Conservation (phyloP, 2,113 vertebrate genomes). For the Fregetta grallaria region DNA sequence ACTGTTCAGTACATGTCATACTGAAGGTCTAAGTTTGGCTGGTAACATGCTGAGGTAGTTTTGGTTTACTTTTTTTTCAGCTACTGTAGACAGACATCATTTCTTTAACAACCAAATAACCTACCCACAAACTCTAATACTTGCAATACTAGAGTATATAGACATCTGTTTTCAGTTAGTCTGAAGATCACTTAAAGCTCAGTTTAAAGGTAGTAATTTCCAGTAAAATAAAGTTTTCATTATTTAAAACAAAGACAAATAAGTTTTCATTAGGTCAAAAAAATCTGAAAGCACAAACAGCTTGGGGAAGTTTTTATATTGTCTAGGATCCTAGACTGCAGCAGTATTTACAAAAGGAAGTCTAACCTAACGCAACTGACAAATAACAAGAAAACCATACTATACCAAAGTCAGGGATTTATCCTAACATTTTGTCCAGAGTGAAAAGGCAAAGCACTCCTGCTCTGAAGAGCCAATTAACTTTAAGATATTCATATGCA, state of each 20-base stretch:
- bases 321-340: not conserved
- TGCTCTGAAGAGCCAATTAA: not conserved
- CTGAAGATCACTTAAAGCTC: not conserved
- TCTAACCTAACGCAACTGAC: not conserved
- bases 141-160: not conserved
- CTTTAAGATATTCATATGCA: not conserved
- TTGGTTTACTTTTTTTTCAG: not conserved
- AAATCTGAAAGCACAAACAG: not conserved
- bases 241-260: not conserved
- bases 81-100: not conserved
- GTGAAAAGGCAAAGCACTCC: not conserved
- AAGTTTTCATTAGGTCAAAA: not conserved
- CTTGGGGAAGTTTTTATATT: not conserved
- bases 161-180: not conserved
- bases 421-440: not conserved
- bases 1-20: accelerated
- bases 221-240: not conserved
- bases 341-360: not conserved
- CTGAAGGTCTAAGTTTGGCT: not conserved
- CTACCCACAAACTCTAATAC: not conserved
- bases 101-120: not conserved
- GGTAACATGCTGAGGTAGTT: not conserved
- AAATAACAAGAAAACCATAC: not conserved
- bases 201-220: not conserved
- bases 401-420: not conserved